A percentile compares a stretch with the other conserved stretches of the same genome.
These are phyloP conservation scores for Prorops nasuta DNA, from an alignment of 1,140 invertebrate species.

Conservation along the genomic window DNA sequence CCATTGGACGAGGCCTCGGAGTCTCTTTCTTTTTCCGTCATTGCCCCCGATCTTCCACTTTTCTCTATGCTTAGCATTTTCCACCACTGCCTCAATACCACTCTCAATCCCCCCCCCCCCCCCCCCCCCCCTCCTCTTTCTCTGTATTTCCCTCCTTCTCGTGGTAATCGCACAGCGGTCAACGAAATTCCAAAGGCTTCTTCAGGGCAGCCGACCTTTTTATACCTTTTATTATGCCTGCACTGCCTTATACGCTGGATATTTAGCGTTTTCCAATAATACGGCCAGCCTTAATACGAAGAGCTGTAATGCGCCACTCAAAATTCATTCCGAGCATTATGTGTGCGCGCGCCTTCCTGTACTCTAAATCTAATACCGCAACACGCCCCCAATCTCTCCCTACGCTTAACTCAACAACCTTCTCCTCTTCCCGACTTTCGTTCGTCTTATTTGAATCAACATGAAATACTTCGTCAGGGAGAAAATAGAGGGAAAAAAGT, in stretches of 20 bases:
- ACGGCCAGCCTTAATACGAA: slow-evolving; percentile 18
- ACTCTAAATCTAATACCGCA: not conserved
- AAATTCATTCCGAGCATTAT: slow-evolving; percentile 31
- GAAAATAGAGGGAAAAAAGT: slow-evolving; percentile 13
- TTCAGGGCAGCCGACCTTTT: too few species aligned
- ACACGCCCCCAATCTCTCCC: not conserved
- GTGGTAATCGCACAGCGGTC: slow-evolving; percentile 18
- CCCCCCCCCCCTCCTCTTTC: not conserved
- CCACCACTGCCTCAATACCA: too few species aligned
- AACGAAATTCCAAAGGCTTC: slow-evolving; percentile 22
- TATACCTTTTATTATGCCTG: slow-evolving; percentile 13
- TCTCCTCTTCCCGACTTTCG: slow-evolving; percentile 3
- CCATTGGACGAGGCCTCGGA: slow-evolving; percentile 2
- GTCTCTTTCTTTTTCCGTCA: not conserved
- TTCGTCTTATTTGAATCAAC: too few species aligned
- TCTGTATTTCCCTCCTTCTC: not conserved
- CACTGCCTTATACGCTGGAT: slow-evolving; percentile 19
- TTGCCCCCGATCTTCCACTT: too few species aligned
- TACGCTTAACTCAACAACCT: not conserved
- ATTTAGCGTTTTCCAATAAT: slow-evolving; percentile 39
- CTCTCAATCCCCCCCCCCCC: too few species aligned
- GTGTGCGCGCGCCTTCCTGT: slow-evolving; percentile 1
- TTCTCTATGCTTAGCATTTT: too few species aligned
- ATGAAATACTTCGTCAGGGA: too few species aligned
- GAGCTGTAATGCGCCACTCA: slow-evolving; percentile 19